These are phyloP conservation scores for Spisula solida DNA, from an alignment of 2,888 invertebrate genomes.

Conservation along the genomic window DNA sequence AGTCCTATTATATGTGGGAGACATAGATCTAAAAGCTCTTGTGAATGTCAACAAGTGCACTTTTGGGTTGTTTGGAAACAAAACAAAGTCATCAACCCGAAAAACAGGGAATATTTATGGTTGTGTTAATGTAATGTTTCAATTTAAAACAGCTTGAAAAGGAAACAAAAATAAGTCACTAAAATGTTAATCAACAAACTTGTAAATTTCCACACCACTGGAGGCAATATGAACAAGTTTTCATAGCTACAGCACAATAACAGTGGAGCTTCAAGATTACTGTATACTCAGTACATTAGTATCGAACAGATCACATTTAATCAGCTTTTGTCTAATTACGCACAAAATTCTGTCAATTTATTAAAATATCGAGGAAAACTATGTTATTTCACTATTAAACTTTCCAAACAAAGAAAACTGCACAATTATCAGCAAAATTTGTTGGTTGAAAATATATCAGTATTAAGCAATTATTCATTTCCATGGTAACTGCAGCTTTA, in stretches of 20 bases:
- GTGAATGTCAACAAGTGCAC: too few species aligned
- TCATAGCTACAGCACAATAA: not conserved
- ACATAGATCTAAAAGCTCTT: too few species aligned
- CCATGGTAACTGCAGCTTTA: not conserved
- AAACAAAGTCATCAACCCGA: too few species aligned
- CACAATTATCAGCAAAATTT: not conserved
- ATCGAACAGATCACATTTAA: not conserved
- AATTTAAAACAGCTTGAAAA: not conserved
- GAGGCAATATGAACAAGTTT: not conserved
- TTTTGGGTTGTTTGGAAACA: too few species aligned
- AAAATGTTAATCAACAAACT: too few species aligned
- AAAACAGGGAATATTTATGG: too few species aligned
- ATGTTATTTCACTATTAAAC: slow-evolving; percentile 1
- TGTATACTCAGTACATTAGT: not conserved
- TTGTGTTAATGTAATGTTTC: too few species aligned
- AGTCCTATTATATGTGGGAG: too few species aligned
- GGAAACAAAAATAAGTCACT: not conserved
- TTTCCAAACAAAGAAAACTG: not conserved
- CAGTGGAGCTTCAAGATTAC: not conserved
- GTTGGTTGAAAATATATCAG: not conserved
- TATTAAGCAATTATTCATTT: not conserved
- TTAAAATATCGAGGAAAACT: not conserved
- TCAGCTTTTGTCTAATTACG: not conserved
- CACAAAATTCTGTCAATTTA: not conserved
- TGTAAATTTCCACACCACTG: not conserved